Evolutionary conservation across 2,113 vertebrate genomes (phyloP), one percentile per base, ranked within the genome.

Genomic region (Clarias gariepinus): DNA sequence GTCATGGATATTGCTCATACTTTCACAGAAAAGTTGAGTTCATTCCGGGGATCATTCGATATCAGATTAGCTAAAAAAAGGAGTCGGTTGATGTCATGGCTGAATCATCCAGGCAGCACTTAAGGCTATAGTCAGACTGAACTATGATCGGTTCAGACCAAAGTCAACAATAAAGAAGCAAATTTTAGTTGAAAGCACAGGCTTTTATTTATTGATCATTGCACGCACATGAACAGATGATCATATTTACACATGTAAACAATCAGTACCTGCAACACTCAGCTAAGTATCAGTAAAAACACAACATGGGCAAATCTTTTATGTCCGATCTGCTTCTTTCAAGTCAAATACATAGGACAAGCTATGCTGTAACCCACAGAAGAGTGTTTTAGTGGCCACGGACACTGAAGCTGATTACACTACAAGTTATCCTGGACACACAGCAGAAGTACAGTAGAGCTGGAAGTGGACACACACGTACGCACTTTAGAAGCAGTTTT

Each of bases 221-320:
- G 90, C 93, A 93, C 93, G 58, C 92, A 93, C 89, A 93, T 88
- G 85, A 92, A 93, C 92, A 94, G 90, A 93, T 92, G 92, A 92
- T 87, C 88, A 92, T 94, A 94, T 93, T 91, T 93, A 94, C 90
- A 94, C 89, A 89, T 93, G 92, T 92, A 94, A 94, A 95, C 94
- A 94, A 91, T 93, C 93, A 91, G 92, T 91, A 94, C 91, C 93
- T 92, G 92, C 92, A 93, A 91, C 91, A 92, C 86, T 91, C 68
- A 90, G 12, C 85, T 61, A 92, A 78, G 89, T 84, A 86, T 89
- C 91, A 90, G 90, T 86, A 92, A 93, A 91, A 93, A 93, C 87
- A 90, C 89, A 90, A 84, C 60, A 74, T 63, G 58, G n/a, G 82
- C 66, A 77, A 47, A 16, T 80, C 53, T 47, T 61, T 47, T n/a